A percentile compares a stretch with the other conserved stretches of the same genome.
Evolutionary conservation across 2,797 vertebrate species (phyloP).

Genomic region (Octomys mimax): DNA sequence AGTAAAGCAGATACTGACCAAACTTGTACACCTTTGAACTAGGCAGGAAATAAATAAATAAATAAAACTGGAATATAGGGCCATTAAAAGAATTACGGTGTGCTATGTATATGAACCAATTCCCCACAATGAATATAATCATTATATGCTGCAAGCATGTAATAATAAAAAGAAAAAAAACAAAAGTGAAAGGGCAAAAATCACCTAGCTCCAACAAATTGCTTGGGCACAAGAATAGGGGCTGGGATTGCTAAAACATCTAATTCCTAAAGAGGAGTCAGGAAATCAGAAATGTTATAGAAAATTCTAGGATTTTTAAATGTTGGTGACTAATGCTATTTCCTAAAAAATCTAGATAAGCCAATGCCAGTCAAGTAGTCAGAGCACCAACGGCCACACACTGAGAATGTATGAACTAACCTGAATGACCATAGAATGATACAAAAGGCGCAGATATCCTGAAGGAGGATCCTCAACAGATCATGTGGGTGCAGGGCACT

Average conservation of each 20-base stretch:
- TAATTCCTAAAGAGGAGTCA: not conserved
- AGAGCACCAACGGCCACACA: not conserved
- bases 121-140: not conserved
- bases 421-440: not conserved
- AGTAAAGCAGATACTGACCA: not conserved
- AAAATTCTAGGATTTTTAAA: not conserved
- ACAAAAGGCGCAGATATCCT: not conserved
- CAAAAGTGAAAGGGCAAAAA: not conserved
- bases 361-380: not conserved
- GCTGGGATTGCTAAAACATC: not conserved
- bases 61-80: not conserved
- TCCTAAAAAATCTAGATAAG: not conserved
- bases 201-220: accelerated
- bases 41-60: not conserved
- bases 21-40: not conserved
- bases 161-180: not conserved
- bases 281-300: not conserved
- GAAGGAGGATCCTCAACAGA: not conserved
- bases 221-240: not conserved
- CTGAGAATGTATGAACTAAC: not conserved
- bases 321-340: not conserved
- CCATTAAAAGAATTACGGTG: not conserved
- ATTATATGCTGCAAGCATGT: not conserved
- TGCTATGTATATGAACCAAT: not conserved
- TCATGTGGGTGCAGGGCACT: not conserved